These are phyloP conservation scores for Chirona hameri DNA, from an alignment of 2,888 invertebrate genomes.

Conservation along the genomic window DNA sequence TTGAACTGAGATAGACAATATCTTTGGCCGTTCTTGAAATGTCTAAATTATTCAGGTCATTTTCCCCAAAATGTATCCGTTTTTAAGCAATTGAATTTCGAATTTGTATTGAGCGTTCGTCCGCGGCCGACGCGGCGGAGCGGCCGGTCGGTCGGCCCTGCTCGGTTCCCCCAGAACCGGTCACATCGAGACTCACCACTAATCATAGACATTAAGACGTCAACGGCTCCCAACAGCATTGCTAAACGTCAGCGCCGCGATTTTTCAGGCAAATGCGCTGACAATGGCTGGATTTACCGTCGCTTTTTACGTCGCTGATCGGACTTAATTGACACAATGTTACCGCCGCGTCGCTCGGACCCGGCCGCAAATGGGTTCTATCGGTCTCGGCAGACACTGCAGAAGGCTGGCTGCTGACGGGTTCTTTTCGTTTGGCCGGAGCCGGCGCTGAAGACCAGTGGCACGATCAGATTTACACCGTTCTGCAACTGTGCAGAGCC, in stretches of 20 bases:
- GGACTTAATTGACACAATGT: constrained; percentile 4
- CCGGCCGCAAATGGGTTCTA: too few relatives aligned
- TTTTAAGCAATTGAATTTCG: too few relatives aligned
- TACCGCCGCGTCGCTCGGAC: not conserved
- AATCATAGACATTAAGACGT: too few relatives aligned
- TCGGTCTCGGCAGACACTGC: not conserved
- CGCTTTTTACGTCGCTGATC: not conserved
- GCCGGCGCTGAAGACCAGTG: not conserved
- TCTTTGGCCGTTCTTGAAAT: too few relatives aligned
- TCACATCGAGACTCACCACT: too few relatives aligned
- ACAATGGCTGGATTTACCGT: not conserved
- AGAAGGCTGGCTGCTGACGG: not conserved
- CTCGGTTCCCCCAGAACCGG: too few relatives aligned
- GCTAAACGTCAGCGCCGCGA: not conserved
- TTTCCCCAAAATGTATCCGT: too few relatives aligned
- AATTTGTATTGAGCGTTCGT: too few relatives aligned
- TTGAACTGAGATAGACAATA: too few relatives aligned
- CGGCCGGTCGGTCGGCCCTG: too few relatives aligned
- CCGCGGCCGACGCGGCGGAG: too few relatives aligned
- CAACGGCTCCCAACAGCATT: not conserved
- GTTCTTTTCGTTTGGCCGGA: not conserved
- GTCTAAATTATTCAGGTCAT: too few relatives aligned
- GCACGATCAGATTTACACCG: not conserved
- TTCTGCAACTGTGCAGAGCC: not conserved
- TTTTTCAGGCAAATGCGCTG: not conserved